Conservation (phyloP, 2,888 invertebrate genomes). For the Drosophila acutilabella region DNA sequence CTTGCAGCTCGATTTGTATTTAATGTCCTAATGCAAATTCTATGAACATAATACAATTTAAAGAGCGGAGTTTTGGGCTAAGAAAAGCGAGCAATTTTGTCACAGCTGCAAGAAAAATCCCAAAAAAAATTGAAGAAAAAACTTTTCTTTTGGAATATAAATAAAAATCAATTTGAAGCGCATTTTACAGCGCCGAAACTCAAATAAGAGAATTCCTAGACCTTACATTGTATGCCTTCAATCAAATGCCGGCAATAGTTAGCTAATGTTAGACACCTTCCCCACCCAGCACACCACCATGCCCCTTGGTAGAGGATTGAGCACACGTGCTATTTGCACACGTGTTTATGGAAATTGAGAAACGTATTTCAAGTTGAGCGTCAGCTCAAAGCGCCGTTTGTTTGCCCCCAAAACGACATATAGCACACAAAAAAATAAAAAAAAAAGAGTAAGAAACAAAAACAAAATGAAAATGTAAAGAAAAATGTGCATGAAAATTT, state of each 20-base stretch:
- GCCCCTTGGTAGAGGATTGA: slow-evolving; percentile 4
- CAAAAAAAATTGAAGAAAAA: slow-evolving; percentile 63
- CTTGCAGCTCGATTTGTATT: slow-evolving; percentile 46
- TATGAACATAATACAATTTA: slow-evolving; percentile 38
- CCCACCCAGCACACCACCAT: background rate
- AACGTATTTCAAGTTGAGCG: slow-evolving; percentile 75
- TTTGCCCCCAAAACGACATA: slow-evolving; percentile 40
- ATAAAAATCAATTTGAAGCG: slow-evolving; percentile 74
- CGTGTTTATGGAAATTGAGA: slow-evolving; percentile 82
- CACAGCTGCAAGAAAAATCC: slow-evolving; percentile 60
- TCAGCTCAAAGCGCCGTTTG: slow-evolving; percentile 66
- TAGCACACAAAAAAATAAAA: background rate
- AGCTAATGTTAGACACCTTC: slow-evolving; percentile 58
- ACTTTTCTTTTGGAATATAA: slow-evolving; percentile 72
- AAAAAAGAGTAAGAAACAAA: background rate
- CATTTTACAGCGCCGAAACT: slow-evolving; percentile 70
- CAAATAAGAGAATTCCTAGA: slow-evolving; percentile 49
- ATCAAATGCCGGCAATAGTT: slow-evolving; percentile 68
- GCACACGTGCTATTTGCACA: slow-evolving; percentile 82
- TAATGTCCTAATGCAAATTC: slow-evolving; percentile 63
- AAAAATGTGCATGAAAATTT: slow-evolving; percentile 76
- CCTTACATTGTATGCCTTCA: slow-evolving; percentile 37
- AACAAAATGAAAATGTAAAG: slow-evolving; percentile 27
- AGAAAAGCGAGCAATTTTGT: slow-evolving; percentile 40
- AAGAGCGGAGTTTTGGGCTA: background rate